phyloP scores from a whole-genome alignment of 2,888 invertebrate genomes.

The Habroteleia sp. region DNA sequence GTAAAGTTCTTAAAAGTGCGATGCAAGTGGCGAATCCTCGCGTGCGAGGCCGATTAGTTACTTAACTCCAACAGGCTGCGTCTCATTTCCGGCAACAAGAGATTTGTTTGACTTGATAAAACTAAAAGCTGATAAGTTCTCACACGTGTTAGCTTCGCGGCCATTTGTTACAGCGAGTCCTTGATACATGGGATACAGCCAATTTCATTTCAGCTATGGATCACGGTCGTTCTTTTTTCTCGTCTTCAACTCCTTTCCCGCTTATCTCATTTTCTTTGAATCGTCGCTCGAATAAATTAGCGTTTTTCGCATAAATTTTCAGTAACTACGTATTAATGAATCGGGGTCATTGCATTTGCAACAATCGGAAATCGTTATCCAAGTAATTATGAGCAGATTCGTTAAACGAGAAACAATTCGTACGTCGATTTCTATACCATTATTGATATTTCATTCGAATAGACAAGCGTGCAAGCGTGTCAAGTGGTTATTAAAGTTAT shows the following conservation, averaged over 20 bases:
- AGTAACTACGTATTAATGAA: constrained; percentile 46
- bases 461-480: constrained; percentile 24
- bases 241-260: neutral
- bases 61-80: constrained; percentile 64
- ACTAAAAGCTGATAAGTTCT: constrained; percentile 66
- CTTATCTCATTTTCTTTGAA: constrained; percentile 24
- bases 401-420: constrained; percentile 15
- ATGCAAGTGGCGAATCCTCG: constrained; percentile 64
- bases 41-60: constrained; percentile 65
- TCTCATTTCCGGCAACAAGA: constrained; percentile 66
- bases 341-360: constrained; percentile 43
- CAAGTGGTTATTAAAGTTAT: constrained; percentile 43
- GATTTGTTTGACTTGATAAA: constrained; percentile 66
- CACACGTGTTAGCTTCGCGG: constrained; percentile 63
- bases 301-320: constrained; percentile 53
- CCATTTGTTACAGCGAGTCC: constrained; percentile 62
- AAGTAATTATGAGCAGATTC: constrained; percentile 21
- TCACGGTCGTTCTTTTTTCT: constrained; percentile 52
- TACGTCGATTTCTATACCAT: constrained; percentile 17
- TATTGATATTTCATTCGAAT: constrained; percentile 39
- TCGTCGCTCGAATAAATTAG: constrained; percentile 50
- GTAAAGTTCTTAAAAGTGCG: constrained; percentile 39
- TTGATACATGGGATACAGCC: constrained; percentile 64
- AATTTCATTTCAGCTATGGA: constrained; percentile 62
- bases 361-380: constrained; percentile 26